Evolutionary conservation across 64 coral and sea anemone genomes (phyloP).

Genomic region (Stichodactyla mertensii): DNA sequence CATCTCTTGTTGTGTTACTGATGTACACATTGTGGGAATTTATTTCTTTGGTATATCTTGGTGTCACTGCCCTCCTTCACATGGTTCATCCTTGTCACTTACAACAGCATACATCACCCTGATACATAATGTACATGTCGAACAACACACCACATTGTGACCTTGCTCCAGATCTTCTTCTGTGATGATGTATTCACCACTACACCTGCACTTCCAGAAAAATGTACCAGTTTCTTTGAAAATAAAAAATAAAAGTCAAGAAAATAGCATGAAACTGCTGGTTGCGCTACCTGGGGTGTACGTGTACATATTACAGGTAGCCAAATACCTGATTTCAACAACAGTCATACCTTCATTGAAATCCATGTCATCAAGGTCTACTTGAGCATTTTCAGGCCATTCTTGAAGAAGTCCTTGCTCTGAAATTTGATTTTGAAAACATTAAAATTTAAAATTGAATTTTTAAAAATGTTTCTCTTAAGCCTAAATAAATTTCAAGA

Average conservation of each 20-base stretch:
- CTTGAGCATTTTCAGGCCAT: slow-evolving; percentile 80
- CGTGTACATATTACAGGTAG: background rate
- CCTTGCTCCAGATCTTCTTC: slow-evolving; percentile 75
- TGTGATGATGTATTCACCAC: slow-evolving; percentile 75
- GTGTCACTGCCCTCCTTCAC: background rate
- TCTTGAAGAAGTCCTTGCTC: slow-evolving; percentile 69
- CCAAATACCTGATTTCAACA: background rate
- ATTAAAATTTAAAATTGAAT: background rate
- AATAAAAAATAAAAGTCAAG: background rate
- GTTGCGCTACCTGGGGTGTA: background rate
- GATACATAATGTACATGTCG: slow-evolving; percentile 70
- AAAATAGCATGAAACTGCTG: background rate
- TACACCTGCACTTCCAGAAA: slow-evolving; percentile 68
- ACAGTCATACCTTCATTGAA: slow-evolving; percentile 63
- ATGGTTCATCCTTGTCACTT: slow-evolving; percentile 14
- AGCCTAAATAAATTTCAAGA: no score
- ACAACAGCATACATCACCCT: slow-evolving; percentile 42
- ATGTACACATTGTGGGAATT: background rate
- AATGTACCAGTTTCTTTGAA: slow-evolving; percentile 29
- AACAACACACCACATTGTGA: slow-evolving; percentile 68
- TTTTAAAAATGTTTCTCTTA: background rate
- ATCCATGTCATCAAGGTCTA: slow-evolving; percentile 95
- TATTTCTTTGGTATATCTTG: background rate
- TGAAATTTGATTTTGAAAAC: slow-evolving; percentile 11
- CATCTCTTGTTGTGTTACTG: no score